phyloP scores from a whole-genome alignment of 2,113 vertebrate species.

The Todiramphus chloris region DNA sequence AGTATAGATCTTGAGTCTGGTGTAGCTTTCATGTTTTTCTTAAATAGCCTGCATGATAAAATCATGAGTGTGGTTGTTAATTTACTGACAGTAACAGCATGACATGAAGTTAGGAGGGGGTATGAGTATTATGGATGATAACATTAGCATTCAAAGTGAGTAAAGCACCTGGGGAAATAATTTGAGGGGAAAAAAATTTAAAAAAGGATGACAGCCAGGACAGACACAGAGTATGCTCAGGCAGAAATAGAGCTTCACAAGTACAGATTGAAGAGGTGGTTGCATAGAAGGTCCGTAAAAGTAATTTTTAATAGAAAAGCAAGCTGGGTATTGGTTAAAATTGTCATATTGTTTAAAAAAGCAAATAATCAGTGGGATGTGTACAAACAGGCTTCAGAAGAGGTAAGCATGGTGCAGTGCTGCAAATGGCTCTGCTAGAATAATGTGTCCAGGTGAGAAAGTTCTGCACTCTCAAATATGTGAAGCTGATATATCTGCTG shows the following conservation, averaged over 20 bases:
- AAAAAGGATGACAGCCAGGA: neutral
- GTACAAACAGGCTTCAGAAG: neutral
- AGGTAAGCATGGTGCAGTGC: neutral
- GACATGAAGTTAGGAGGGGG: neutral
- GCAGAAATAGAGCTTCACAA: neutral
- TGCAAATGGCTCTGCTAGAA: neutral
- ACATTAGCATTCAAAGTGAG: neutral
- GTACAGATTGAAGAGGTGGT: neutral
- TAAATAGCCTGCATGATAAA: neutral
- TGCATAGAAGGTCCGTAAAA: neutral
- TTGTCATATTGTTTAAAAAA: neutral
- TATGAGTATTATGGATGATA: neutral
- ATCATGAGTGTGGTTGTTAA: neutral
- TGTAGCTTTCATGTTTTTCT: neutral
- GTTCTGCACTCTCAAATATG: neutral
- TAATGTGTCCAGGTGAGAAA: neutral
- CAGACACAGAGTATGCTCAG: neutral
- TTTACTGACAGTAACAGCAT: neutral
- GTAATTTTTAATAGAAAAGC: neutral
- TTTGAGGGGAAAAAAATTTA: fast-evolving
- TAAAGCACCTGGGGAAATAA: neutral
- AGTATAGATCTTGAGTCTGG: neutral
- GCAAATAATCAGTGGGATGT: neutral
- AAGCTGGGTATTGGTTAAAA: neutral
- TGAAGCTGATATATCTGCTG: neutral